Evolutionary conservation across 2,797 vertebrate species (phyloP).

Genomic region (Chiroxiphia lanceolata): DNA sequence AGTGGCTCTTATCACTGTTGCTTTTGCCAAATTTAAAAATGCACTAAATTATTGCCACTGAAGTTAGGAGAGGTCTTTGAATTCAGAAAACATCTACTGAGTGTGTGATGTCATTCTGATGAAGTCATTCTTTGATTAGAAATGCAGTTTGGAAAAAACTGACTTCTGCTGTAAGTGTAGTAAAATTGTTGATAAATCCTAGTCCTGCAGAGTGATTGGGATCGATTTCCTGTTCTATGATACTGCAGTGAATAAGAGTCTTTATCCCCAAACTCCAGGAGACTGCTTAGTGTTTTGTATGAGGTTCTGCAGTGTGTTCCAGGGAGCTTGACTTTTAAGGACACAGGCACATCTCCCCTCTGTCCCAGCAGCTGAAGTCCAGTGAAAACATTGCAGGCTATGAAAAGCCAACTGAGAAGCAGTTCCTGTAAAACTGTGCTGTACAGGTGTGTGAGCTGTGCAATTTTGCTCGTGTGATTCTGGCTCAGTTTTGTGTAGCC

Average conservation of each 20-base stretch:
- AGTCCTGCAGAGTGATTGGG: neutral
- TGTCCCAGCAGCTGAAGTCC: neutral
- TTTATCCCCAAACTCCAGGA: slow-evolving; percentile 42
- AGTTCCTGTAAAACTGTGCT: neutral
- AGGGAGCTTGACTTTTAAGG: neutral
- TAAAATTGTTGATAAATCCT: slow-evolving; percentile 23
- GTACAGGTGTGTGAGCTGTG: neutral
- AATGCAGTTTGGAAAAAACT: neutral
- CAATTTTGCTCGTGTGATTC: neutral
- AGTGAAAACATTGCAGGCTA: neutral
- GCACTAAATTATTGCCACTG: neutral
- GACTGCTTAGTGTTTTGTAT: neutral
- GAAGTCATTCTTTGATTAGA: slow-evolving; percentile 6
- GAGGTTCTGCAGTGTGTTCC: neutral
- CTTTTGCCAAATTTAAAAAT: neutral
- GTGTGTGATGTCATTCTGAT: neutral
- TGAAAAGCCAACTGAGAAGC: neutral
- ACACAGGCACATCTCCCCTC: neutral
- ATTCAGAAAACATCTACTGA: neutral
- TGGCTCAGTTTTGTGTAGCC: neutral
- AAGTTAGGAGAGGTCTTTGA: neutral
- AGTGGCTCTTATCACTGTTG: neutral
- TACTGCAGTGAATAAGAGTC: slow-evolving; percentile 30
- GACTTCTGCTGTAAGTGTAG: neutral
- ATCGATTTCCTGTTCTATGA: slow-evolving; percentile 28